phyloP scores from a whole-genome alignment of 1,140 invertebrate species.

The Diabrotica undecimpunctata region DNA sequence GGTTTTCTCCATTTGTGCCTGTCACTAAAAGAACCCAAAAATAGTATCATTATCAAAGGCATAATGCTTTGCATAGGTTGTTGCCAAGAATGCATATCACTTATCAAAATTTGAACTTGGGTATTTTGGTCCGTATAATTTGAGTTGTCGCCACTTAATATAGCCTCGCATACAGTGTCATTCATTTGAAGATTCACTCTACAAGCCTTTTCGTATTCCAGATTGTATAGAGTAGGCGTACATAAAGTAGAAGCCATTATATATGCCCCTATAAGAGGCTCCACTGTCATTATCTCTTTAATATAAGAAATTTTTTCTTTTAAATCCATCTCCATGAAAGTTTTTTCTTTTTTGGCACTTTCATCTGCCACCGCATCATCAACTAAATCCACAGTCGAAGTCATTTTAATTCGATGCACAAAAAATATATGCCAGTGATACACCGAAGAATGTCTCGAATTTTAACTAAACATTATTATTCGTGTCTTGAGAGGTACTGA shows the following conservation, averaged over 20 bases:
- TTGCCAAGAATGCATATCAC: slow-evolving; percentile 45
- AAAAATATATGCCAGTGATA: background rate
- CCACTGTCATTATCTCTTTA: slow-evolving; percentile 42
- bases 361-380: slow-evolving; percentile 35
- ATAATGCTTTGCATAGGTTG: slow-evolving; percentile 42
- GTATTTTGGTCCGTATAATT: slow-evolving; percentile 33
- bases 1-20: slow-evolving; percentile 61
- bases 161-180: slow-evolving; percentile 47
- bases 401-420: slow-evolving; percentile 24
- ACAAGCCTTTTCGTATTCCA: slow-evolving; percentile 43
- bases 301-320: slow-evolving; percentile 32
- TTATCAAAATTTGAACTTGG: slow-evolving; percentile 41
- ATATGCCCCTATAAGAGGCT: slow-evolving; percentile 41
- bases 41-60: slow-evolving; percentile 57
- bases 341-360: slow-evolving; percentile 28
- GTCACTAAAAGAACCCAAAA: slow-evolving; percentile 64
- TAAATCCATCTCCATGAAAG: slow-evolving; percentile 30
- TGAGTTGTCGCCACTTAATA: slow-evolving; percentile 45
- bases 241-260: slow-evolving; percentile 35
- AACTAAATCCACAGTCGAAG: slow-evolving; percentile 40
- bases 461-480: too few relatives aligned
- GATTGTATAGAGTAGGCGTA: slow-evolving; percentile 33
- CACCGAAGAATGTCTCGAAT: too few relatives aligned
- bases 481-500: too few relatives aligned
- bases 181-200: slow-evolving; percentile 34